Evolutionary conservation across 1,140 invertebrate species (phyloP).

Genomic region (Caenorhabditis brenneri): DNA sequence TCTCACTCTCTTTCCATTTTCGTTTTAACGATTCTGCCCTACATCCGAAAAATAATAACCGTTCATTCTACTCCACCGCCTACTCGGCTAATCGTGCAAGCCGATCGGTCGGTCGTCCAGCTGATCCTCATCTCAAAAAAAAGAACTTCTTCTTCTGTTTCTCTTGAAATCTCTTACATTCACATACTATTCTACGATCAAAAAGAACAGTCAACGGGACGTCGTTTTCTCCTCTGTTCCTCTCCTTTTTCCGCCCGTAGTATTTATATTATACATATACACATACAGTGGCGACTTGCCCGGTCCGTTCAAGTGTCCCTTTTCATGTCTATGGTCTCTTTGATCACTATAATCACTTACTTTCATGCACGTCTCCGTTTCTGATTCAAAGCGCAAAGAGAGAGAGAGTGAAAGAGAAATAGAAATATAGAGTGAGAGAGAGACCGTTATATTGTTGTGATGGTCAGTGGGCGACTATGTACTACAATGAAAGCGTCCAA

Average conservation of each 20-base stretch:
- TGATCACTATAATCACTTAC: background rate
- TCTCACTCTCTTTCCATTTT: background rate
- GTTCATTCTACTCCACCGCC: background rate
- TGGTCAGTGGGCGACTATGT: slow-evolving; percentile 13
- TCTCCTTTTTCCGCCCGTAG: background rate
- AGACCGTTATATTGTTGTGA: slow-evolving; percentile 30
- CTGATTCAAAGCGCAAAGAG: slow-evolving; percentile 27
- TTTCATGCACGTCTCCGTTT: slow-evolving; percentile 22
- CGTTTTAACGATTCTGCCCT: slow-evolving; percentile 15
- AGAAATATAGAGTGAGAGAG: background rate
- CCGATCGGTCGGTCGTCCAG: slow-evolving; percentile 11
- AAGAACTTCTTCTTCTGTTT: background rate
- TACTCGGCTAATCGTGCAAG: slow-evolving; percentile 30
- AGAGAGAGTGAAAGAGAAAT: background rate
- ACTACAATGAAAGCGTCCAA: slow-evolving; percentile 28
- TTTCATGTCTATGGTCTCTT: background rate
- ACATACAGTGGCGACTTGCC: slow-evolving; percentile 38
- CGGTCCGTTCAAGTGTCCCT: slow-evolving; percentile 28
- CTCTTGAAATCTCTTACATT: slow-evolving; percentile 17
- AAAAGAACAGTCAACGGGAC: slow-evolving; percentile 39
- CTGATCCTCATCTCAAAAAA: slow-evolving; percentile 40
- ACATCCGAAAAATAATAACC: slow-evolving; percentile 36
- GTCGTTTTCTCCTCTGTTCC: background rate
- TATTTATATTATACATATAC: slow-evolving; percentile 42
- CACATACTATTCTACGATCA: background rate